A percentile compares a stretch with the other conserved stretches of the same genome.
These are phyloP conservation scores for Phalacrocorax brasilianus DNA, from an alignment of 2,113 vertebrate species.

Conservation along the genomic window DNA sequence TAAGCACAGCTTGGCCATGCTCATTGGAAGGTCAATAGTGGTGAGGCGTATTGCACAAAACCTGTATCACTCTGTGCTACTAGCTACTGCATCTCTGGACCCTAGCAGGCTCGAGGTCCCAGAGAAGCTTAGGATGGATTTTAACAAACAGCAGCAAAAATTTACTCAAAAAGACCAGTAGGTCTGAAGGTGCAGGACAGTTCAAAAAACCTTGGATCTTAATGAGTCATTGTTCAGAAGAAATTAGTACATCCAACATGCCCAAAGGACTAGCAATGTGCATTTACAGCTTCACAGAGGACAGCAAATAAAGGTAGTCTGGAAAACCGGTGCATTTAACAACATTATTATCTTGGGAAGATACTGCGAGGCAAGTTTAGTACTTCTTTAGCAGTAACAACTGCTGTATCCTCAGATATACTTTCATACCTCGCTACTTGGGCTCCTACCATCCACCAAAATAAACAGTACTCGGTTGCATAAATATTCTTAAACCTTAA, in stretches of 20 bases:
- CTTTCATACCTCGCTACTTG: background rate
- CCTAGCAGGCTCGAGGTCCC: background rate
- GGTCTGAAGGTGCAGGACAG: background rate
- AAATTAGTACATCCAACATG: background rate
- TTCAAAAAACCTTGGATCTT: background rate
- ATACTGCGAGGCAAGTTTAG: background rate
- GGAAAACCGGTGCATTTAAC: background rate
- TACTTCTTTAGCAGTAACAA: background rate
- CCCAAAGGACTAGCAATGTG: accelerated
- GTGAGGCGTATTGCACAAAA: background rate
- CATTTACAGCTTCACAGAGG: background rate
- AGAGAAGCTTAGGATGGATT: background rate
- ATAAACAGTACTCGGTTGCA: background rate
- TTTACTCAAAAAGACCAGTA: background rate
- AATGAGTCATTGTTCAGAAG: background rate
- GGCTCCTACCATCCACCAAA: background rate
- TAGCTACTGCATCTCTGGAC: background rate
- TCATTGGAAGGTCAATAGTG: background rate
- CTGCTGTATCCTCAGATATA: background rate
- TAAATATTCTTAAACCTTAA: background rate
- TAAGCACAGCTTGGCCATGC: background rate
- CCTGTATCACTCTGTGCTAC: too few relatives aligned
- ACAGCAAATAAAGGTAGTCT: background rate
- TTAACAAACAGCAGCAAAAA: background rate
- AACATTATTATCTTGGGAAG: background rate